These are phyloP conservation scores for Euphonia xanthogaster DNA, from an alignment of 2,797 vertebrate species.

Conservation along the genomic window DNA sequence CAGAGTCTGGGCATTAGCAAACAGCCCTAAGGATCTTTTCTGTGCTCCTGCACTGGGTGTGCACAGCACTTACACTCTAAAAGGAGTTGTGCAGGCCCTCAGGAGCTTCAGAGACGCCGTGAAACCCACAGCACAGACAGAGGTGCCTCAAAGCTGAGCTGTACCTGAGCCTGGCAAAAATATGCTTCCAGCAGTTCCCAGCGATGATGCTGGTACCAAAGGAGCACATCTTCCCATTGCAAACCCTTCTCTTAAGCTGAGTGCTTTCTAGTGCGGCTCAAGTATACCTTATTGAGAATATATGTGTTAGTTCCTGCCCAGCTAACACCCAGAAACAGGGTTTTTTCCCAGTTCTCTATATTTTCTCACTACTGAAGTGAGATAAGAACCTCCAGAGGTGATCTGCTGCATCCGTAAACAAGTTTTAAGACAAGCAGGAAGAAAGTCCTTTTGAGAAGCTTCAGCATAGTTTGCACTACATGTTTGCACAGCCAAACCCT, in stretches of 20 bases:
- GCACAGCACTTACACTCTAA: fast-evolving
- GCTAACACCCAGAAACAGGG: not conserved
- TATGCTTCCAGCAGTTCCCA: not conserved
- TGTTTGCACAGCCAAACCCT: not conserved
- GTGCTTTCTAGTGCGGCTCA: not conserved
- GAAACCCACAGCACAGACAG: not conserved
- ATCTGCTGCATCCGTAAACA: not conserved
- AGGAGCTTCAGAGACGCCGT: not conserved
- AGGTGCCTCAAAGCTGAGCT: not conserved
- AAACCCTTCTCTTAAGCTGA: not conserved
- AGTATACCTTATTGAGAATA: not conserved
- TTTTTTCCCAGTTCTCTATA: not conserved
- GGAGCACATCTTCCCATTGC: not conserved
- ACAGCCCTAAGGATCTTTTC: not conserved
- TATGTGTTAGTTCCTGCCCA: not conserved
- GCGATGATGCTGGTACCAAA: not conserved
- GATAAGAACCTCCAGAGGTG: not conserved
- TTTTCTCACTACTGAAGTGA: not conserved
- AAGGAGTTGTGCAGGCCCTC: not conserved
- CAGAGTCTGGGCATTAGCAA: not conserved
- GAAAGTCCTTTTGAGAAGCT: not conserved
- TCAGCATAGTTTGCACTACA: not conserved
- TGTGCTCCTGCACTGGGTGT: not conserved
- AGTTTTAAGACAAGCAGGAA: not conserved
- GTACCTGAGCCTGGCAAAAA: not conserved